Evolutionary conservation across 2,888 invertebrate genomes (phyloP), one percentile per base, ranked within the genome.

Genomic region (Drosophila putrida): DNA sequence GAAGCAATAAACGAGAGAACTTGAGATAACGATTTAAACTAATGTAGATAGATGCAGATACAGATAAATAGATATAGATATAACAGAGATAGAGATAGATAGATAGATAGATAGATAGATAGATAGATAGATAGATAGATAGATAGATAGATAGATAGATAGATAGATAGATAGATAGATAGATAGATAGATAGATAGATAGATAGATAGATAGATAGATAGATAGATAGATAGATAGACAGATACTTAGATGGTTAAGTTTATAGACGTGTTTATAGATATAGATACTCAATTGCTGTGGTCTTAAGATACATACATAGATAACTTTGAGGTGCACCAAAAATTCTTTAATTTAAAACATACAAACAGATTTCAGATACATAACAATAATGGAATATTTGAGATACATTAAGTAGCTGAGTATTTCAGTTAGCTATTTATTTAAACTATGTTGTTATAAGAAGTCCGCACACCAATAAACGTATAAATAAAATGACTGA

Each of bases 21-120:
- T 41, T 20, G 53, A 31, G 35, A 54, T 54, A 13, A 33, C 31
- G 54, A 43, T 33, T 43, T 25, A 41, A 54, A 9, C 31, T 28
- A 15, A 51, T 27, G 36, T 15, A 28, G 9, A 25, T 10, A 27
- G 27, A 4, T 10, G 38, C 13, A 51, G 27, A 36, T 11, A 9
- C 25, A 50, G 13, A 36, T 50, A 38, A 15, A 39, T 38, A 13
- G 25, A 38, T 38, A 31, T 35, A n/a, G n/a, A n/a, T n/a, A n/a
- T n/a, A n/a, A n/a, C n/a, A n/a, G n/a, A n/a, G n/a, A n/a, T n/a
- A n/a, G n/a, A n/a, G n/a, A n/a, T n/a, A n/a, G n/a, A n/a, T 15
- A 28, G 9, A 25, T 10, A 27, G 27, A 4, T 10, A 51, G 27
- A 36, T 11, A 9, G 13, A 36, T 50, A 38, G n/a, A 15, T 15